Percentiles rank a stretch among this genome's conserved stretches.
Evolutionary conservation across 2,888 invertebrate species (phyloP).

Genomic region (Bursaphelenchus okinawaensis): DNA sequence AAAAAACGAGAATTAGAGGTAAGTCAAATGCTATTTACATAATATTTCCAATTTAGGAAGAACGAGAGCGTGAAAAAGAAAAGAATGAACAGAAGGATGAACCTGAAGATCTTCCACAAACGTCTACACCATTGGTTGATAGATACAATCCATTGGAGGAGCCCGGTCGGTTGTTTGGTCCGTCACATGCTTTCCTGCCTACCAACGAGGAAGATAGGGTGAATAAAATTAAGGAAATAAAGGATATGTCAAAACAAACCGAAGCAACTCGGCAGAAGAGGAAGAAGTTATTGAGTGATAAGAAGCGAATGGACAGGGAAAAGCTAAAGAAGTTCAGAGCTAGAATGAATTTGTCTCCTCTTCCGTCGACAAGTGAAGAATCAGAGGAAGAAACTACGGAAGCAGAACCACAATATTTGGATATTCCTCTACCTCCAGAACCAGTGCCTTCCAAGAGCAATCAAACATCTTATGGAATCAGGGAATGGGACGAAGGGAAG

Average conservation of each 20-base stretch:
- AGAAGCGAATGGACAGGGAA: conserved; percentile 21
- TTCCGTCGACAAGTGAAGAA: conserved; percentile 12
- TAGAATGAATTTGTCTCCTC: conserved; percentile 19
- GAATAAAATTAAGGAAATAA: conserved; percentile 30
- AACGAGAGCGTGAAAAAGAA: conserved; percentile 12
- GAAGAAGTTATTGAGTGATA: conserved; percentile 18
- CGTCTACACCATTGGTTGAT: conserved; percentile 27
- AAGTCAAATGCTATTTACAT: background rate
- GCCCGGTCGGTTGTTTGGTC: conserved; percentile 43
- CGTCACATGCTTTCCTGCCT: conserved; percentile 42
- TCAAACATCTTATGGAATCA: conserved; percentile 15
- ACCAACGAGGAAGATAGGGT: conserved; percentile 37
- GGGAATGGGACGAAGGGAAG: conserved; percentile 51
- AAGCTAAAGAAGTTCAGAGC: conserved; percentile 21
- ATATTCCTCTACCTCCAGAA: conserved; percentile 5
- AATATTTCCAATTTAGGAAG: background rate
- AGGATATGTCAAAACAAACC: conserved; percentile 37
- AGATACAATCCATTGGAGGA: conserved; percentile 40
- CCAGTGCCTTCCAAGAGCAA: background rate
- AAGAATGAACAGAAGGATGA: background rate
- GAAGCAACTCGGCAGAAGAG: conserved; percentile 21
- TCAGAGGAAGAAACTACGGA: background rate
- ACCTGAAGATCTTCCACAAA: background rate
- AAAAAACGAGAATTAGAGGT: conserved; percentile 35
- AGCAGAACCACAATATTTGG: background rate